Conservation (phyloP, 2,888 invertebrate species). For the Leptopilina myrica region DNA sequence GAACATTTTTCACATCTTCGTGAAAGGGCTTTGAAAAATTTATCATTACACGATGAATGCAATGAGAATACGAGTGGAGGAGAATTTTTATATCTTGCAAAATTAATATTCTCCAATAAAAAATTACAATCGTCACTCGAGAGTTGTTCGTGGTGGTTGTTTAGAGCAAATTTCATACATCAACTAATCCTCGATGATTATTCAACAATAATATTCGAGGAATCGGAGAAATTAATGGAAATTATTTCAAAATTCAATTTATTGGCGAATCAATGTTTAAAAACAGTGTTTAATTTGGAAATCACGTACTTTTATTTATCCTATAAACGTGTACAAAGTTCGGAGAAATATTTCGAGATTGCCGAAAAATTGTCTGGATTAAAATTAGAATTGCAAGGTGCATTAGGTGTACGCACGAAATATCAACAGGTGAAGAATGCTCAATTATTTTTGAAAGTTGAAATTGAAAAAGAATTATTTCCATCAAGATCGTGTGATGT, state of each 20-base stretch:
- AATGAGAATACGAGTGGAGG: slow-evolving; percentile 68
- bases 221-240: slow-evolving; percentile 78
- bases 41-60: slow-evolving; percentile 73
- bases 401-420: slow-evolving; percentile 93
- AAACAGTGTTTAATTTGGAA: slow-evolving; percentile 79
- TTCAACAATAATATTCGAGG: slow-evolving; percentile 82
- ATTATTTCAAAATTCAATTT: slow-evolving; percentile 63
- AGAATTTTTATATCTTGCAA: slow-evolving; percentile 74
- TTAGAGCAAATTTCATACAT: slow-evolving; percentile 85
- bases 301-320: slow-evolving; percentile 83
- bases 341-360: slow-evolving; percentile 82
- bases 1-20: slow-evolving; percentile 60
- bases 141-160: slow-evolving; percentile 81
- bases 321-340: slow-evolving; percentile 85
- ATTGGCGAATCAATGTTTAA: slow-evolving; percentile 58
- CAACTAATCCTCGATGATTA: slow-evolving; percentile 88
- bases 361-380: slow-evolving; percentile 83
- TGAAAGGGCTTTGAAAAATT: slow-evolving; percentile 67
- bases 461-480: slow-evolving; percentile 75
- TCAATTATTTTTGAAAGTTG: slow-evolving; percentile 87
- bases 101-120: slow-evolving; percentile 70
- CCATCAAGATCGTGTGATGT: slow-evolving; percentile 76
- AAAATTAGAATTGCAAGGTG: slow-evolving; percentile 84
- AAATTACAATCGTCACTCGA: slow-evolving; percentile 76
- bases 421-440: slow-evolving; percentile 90